A percentile compares a stretch with the other conserved stretches of the same genome.
Evolutionary conservation across 92 coral and sea anemone species (phyloP).

Genomic region (Palythoa heliodiscus): DNA sequence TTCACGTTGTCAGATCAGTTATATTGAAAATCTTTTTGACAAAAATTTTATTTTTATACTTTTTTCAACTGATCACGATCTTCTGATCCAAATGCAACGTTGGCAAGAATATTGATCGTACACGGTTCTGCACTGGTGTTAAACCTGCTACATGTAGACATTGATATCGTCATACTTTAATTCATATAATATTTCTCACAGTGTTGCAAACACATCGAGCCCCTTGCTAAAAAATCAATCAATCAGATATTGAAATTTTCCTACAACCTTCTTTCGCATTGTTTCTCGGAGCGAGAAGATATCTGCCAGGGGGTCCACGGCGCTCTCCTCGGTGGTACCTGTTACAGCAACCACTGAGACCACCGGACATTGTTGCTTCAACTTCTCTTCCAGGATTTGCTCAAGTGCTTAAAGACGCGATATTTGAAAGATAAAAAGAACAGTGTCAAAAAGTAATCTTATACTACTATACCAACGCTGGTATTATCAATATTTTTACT

Average conservation of each 20-base stretch:
- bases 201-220: no score
- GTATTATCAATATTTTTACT: no score
- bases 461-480: no score
- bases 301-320: conserved; percentile 86
- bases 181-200: no score
- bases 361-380: conserved; percentile 64
- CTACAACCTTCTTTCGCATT: conserved; percentile 68
- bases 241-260: background rate
- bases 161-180: no score
- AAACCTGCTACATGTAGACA: no score
- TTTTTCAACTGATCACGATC: no score
- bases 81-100: background rate
- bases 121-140: no score
- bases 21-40: no score
- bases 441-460: background rate
- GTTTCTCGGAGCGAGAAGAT: conserved; percentile 65
- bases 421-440: background rate
- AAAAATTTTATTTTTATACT: no score
- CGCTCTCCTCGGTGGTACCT: conserved; percentile 93
- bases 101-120: background rate
- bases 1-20: no score
- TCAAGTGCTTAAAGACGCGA: background rate
- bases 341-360: conserved; percentile 75
- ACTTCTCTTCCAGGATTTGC: conserved; percentile 56
- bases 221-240: no score